Conservation (phyloP, 2,797 vertebrate genomes). For the Lepilemur ruficaudatus region DNA sequence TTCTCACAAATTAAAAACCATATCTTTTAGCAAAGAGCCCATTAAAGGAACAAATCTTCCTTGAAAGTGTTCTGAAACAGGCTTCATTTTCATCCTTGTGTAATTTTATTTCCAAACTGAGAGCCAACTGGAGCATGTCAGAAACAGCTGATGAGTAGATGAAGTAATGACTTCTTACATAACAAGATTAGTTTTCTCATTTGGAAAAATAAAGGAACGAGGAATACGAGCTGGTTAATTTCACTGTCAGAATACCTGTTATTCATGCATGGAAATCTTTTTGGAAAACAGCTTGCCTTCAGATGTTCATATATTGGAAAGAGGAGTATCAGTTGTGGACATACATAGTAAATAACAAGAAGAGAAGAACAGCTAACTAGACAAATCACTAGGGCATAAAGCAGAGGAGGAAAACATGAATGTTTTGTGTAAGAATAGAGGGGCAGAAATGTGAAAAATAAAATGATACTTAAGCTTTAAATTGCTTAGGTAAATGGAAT, state of each 20-base stretch:
- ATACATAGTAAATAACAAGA: not conserved
- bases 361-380: not conserved
- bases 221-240: constrained; percentile 35
- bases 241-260: constrained; percentile 40
- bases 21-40: constrained; percentile 46
- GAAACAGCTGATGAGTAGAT: constrained; percentile 71
- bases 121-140: constrained; percentile 68
- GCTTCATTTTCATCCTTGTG: constrained; percentile 63
- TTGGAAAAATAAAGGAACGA: constrained; percentile 54
- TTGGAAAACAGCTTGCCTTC: constrained; percentile 17
- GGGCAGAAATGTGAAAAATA: not conserved
- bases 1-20: constrained; percentile 76
- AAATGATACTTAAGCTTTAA: constrained; percentile 20
- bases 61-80: constrained; percentile 68
- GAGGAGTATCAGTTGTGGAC: not conserved
- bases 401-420: not conserved
- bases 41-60: constrained; percentile 70
- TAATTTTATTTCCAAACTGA: constrained; percentile 72
- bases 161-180: constrained; percentile 71
- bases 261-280: constrained; percentile 40
- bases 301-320: constrained; percentile 22
- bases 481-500: not conserved
- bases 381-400: not conserved
- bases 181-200: constrained; percentile 71
- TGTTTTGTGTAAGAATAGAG: not conserved